Conservation (phyloP, 2,888 invertebrate genomes). For the Dermolepida albohirtum region DNA sequence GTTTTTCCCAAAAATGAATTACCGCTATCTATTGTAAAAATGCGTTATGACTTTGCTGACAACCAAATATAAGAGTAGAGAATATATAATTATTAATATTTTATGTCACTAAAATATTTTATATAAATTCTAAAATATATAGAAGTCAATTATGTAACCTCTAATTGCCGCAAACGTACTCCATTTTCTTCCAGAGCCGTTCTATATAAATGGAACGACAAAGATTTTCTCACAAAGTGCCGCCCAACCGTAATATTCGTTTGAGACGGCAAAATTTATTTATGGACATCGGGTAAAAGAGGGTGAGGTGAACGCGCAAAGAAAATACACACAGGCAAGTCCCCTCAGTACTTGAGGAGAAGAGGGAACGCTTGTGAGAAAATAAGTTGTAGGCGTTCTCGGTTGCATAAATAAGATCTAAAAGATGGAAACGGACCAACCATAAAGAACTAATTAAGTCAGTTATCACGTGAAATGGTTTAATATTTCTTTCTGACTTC, state of each 20-base stretch:
- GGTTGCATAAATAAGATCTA: constrained; percentile 49
- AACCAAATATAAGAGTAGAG: too few species aligned
- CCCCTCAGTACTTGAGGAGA: constrained; percentile 21
- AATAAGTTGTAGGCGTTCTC: constrained; percentile 46
- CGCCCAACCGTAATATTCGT: constrained; percentile 33
- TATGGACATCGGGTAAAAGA: constrained; percentile 12
- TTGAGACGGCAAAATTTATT: constrained; percentile 34
- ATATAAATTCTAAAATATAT: neutral
- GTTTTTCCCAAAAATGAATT: too few species aligned
- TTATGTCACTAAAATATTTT: too few species aligned
- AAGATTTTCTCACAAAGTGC: constrained; percentile 16
- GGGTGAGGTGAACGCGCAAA: constrained; percentile 12
- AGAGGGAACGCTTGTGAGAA: constrained; percentile 32
- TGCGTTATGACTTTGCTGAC: too few species aligned
- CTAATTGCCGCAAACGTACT: constrained; percentile 21
- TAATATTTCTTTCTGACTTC: constrained; percentile 50
- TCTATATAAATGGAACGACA: constrained; percentile 16
- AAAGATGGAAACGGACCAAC: constrained; percentile 45
- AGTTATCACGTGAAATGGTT: constrained; percentile 49
- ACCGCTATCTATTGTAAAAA: too few species aligned
- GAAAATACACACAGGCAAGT: constrained; percentile 13
- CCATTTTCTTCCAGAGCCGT: constrained; percentile 18
- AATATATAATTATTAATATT: too few species aligned
- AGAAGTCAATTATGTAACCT: constrained; percentile 6
- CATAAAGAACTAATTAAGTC: constrained; percentile 52